A percentile compares a stretch with the other conserved stretches of the same genome.
phyloP scores from a whole-genome alignment of 2,113 vertebrate species.

The Centropus bengalensis region DNA sequence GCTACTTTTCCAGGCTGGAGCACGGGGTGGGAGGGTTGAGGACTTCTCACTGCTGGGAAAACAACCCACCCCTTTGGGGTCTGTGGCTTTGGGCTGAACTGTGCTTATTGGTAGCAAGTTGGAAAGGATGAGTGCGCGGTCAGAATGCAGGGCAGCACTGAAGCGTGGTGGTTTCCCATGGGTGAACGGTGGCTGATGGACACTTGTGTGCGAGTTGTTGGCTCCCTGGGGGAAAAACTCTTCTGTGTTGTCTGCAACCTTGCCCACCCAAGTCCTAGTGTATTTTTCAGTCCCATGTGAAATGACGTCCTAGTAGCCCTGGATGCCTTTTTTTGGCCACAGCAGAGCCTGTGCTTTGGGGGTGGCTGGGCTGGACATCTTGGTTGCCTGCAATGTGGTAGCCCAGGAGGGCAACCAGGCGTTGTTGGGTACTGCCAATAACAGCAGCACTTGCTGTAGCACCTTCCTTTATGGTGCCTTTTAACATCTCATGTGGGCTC shows the following conservation, averaged over 20 bases:
- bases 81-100: not conserved
- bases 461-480: not conserved
- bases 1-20: not conserved
- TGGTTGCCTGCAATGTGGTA: accelerated
- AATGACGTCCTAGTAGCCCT: accelerated
- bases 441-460: accelerated
- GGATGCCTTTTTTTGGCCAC: not conserved
- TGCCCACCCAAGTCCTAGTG: not conserved
- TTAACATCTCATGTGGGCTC: not conserved
- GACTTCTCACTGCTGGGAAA: not conserved
- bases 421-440: not conserved
- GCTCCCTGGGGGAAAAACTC: not conserved
- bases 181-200: not conserved
- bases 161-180: not conserved
- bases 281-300: not conserved
- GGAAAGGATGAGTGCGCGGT: accelerated
- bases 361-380: not conserved
- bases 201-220: not conserved
- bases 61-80: not conserved
- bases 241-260: not conserved
- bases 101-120: accelerated
- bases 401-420: not conserved
- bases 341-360: not conserved
- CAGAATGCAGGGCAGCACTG: not conserved
- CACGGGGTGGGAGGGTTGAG: accelerated